Conservation (phyloP, 1,140 invertebrate genomes). For the Lerema accius region DNA sequence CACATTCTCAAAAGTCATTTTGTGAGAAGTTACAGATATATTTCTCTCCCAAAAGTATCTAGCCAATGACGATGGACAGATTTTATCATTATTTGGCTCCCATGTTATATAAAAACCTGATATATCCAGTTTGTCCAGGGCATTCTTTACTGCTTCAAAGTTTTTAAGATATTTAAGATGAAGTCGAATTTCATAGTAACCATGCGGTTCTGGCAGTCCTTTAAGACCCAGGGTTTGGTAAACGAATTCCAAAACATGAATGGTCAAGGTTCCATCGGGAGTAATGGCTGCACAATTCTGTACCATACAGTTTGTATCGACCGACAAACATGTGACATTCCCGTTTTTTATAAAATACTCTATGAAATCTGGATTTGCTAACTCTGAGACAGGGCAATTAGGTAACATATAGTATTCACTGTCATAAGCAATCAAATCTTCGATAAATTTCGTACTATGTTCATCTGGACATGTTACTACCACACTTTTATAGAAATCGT, state of each 20-base stretch:
- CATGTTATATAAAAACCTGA: conserved; percentile 64
- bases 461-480: conserved; percentile 71
- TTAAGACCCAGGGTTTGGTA: conserved; percentile 69
- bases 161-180: conserved; percentile 56
- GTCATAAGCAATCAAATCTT: conserved; percentile 59
- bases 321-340: conserved; percentile 58
- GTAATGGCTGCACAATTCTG: conserved; percentile 65
- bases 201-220: conserved; percentile 56
- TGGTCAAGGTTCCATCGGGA: conserved; percentile 60
- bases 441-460: conserved; percentile 46
- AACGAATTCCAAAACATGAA: conserved; percentile 58
- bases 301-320: conserved; percentile 60
- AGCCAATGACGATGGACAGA: conserved; percentile 72
- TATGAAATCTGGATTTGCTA: conserved; percentile 61
- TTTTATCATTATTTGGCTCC: conserved; percentile 58
- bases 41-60: conserved; percentile 66
- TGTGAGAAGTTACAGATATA: conserved; percentile 47
- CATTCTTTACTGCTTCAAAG: conserved; percentile 42
- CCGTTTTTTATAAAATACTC: conserved; percentile 66
- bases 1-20: conserved; percentile 41
- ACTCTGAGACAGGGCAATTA: conserved; percentile 55
- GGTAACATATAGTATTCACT: conserved; percentile 65
- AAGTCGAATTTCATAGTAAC: conserved; percentile 62
- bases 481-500: conserved; percentile 66
- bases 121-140: conserved; percentile 54